Base-by-base conservation (phyloP, 2,888 invertebrate genomes). In the Pristionchus arcanus region DNA sequence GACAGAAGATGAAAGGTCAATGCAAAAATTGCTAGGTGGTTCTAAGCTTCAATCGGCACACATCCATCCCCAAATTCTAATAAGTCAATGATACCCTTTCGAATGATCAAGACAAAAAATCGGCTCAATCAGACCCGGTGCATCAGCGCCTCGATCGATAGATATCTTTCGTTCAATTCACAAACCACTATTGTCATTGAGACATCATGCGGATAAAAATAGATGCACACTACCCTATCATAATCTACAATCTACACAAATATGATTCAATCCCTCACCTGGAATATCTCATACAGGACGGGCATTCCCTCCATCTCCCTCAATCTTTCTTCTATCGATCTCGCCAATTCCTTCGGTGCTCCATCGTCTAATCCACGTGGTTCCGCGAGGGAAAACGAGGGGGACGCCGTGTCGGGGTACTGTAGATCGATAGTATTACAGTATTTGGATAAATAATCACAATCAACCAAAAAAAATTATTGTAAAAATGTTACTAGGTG, bases 261-360 rank as follows among this genome's bases (percentile, higher is more conserved):
- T 25, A 66, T 66, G 15, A 15, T 13, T 25, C 55, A n/a, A 13
- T 28, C 25, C 9, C 42, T 49, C 21, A 90, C 91, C 86, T 91
- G 91, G n/a, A 91, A 37, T 55, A 90, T 86, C 25, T 91, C 91
- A 68, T 89, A 91, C 53, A 91, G 88, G 28, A 90, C 89, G 59
- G 90, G 91, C 89, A 90, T 90, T 31, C 91, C 91, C n/a, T 68
- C n/a, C 68, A 68, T 66, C 66, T 91, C 90, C 49, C 53, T 37
- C 63, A 91, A 34, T 86, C 89, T 81, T 31, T 83, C 55, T 28
- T 74, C 55, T 21, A 91, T 87, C 34, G 84, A 55, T 28, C n/a
- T 34, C 34, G 84, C 37, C 34, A 91, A 63, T 49, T n/a, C 28
- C 7, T 37, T 11, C 19, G 87, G 87, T 28, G 88, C 90, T 13